A percentile compares a stretch with the other conserved stretches of the same genome.
Evolutionary conservation across 53 echinoderm and acorn worm genomes (phyloP).

Genomic region (Crossaster papposus): DNA sequence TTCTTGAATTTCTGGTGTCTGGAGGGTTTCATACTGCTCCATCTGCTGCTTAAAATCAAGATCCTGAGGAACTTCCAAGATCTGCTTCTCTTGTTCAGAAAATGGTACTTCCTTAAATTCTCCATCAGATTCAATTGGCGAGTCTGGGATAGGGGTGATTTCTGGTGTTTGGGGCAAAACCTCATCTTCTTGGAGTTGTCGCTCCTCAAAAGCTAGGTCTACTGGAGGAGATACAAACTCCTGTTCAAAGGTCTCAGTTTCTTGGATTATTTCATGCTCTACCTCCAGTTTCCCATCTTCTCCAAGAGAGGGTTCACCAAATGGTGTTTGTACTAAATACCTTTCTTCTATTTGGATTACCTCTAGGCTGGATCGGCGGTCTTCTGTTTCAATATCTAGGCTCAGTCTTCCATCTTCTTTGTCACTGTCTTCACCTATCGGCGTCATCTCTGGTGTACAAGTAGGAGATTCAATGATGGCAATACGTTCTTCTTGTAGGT

Average conservation of each 20-base stretch:
- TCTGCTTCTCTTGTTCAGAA: conserved; percentile 32
- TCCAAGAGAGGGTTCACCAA: conserved; percentile 22
- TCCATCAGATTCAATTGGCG: conserved; percentile 58
- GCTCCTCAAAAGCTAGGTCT: conserved; percentile 44
- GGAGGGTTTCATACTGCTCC: conserved; percentile 69
- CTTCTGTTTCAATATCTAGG: conserved; percentile 45
- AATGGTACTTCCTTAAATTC: conserved; percentile 24
- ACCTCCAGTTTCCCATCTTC: conserved; percentile 31
- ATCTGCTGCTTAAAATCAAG: conserved; percentile 58
- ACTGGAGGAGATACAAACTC: conserved; percentile 38
- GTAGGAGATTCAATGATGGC: conserved; percentile 23
- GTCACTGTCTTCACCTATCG: conserved; percentile 38
- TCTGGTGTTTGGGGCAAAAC: conserved; percentile 55
- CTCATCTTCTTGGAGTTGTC: conserved; percentile 9
- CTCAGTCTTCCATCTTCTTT: conserved; percentile 58
- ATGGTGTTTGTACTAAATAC: conserved; percentile 48
- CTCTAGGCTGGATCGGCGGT: conserved; percentile 51
- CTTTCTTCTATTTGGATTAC: conserved; percentile 49
- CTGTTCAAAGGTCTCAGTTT: conserved; percentile 42
- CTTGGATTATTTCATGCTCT: conserved; percentile 36
- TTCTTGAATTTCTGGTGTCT: conserved; percentile 96
- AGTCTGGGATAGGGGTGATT: conserved; percentile 48
- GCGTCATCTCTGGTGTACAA: conserved; percentile 40
- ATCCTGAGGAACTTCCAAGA: conserved; percentile 25
- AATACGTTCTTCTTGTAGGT: neutral